These are phyloP conservation scores for Plutomurus gul DNA, from an alignment of 1,140 invertebrate genomes.

Conservation along the genomic window DNA sequence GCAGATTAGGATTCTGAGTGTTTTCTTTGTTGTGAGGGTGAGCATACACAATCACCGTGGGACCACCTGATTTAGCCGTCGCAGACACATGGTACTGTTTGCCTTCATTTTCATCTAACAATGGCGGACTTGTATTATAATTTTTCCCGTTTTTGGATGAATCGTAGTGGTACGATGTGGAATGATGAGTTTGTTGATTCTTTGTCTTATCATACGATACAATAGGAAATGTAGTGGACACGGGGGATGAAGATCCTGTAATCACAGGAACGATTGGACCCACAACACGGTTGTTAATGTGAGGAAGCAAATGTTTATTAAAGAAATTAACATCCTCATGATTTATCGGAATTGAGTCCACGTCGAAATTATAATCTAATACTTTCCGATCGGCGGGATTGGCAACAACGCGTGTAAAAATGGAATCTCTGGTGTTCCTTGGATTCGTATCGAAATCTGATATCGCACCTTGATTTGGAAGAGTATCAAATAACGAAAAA, in stretches of 20 bases:
- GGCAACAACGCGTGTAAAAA: background rate
- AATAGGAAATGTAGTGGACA: background rate
- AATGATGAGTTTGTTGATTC: background rate
- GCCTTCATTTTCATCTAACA: background rate
- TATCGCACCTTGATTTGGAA: conserved; percentile 46
- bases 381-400: background rate
- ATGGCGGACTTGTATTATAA: background rate
- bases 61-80: background rate
- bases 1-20: background rate
- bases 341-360: background rate
- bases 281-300: background rate
- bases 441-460: background rate
- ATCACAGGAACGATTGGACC: background rate
- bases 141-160: background rate
- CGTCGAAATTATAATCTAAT: background rate
- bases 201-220: background rate
- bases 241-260: background rate
- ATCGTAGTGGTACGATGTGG: too few species aligned
- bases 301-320: conserved; percentile 18
- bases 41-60: conserved; percentile 42
- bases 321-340: background rate
- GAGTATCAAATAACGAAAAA: conserved; percentile 19
- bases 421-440: conserved; percentile 26
- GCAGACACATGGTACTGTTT: background rate
- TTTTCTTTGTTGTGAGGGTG: background rate